These are phyloP conservation scores for Crocallis elinguaria DNA, from an alignment of 2,888 invertebrate species.

Conservation along the genomic window DNA sequence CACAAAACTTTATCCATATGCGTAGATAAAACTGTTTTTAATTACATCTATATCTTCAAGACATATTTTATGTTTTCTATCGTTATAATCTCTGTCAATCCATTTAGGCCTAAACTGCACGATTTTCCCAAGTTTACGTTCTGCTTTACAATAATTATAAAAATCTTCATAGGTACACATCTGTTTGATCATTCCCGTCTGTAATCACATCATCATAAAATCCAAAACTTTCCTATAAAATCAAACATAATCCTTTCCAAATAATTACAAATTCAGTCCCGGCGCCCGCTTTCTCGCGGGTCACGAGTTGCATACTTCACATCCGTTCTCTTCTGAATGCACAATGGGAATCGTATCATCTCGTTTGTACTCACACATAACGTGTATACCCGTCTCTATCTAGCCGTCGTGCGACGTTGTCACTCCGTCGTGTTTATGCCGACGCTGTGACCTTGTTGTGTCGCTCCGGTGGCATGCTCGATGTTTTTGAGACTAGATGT, in stretches of 20 bases:
- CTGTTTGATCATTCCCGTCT: too few species aligned
- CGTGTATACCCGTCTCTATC: conserved; percentile 47
- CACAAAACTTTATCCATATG: too few species aligned
- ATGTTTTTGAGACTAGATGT: conserved; percentile 9
- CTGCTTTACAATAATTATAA: neutral
- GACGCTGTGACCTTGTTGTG: conserved; percentile 73
- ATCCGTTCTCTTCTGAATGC: conserved; percentile 79
- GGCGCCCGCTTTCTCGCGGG: conserved; percentile 75
- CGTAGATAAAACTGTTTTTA: too few species aligned
- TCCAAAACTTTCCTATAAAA: conserved; percentile 20
- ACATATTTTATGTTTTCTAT: too few species aligned
- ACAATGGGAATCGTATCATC: conserved; percentile 67
- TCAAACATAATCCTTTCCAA: conserved; percentile 58
- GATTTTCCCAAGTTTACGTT: neutral
- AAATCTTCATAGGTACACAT: neutral
- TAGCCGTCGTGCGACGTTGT: conserved; percentile 65
- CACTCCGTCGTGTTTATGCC: conserved; percentile 55
- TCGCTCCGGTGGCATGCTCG: conserved; percentile 51
- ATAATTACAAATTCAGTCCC: conserved; percentile 70
- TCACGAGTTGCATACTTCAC: conserved; percentile 75
- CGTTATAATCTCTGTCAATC: too few species aligned
- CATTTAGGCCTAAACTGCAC: too few species aligned
- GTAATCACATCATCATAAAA: conserved; percentile 7
- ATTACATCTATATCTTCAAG: too few species aligned
- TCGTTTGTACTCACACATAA: conserved; percentile 44